Conservation (phyloP, 1,140 invertebrate species). For the Drosophila ananassae region DNA sequence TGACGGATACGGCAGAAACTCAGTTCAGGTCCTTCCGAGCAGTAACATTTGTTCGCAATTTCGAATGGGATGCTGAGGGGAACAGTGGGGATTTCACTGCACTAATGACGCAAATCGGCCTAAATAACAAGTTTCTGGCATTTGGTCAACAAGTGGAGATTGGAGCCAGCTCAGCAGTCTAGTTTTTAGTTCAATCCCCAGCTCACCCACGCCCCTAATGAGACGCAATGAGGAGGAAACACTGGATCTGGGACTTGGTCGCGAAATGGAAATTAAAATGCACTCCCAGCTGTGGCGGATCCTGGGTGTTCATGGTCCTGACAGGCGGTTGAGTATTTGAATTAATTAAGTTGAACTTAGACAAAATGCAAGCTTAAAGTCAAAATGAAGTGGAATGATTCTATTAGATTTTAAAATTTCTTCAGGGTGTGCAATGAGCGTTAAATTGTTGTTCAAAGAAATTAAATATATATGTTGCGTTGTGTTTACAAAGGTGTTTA, state of each 20-base stretch:
- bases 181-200: conserved; percentile 34
- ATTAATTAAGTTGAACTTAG: conserved; percentile 61
- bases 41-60: conserved; percentile 40
- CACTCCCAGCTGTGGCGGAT: conserved; percentile 25
- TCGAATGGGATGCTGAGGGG: conserved; percentile 3
- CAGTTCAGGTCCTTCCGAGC: conserved; percentile 1
- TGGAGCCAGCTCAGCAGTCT: conserved; percentile 53
- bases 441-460: no score
- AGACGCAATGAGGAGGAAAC: conserved; percentile 55
- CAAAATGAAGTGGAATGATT: background rate
- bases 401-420: background rate
- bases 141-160: conserved; percentile 60
- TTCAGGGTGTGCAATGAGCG: no score
- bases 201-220: conserved; percentile 46
- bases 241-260: conserved; percentile 35
- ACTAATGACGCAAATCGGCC: conserved; percentile 75
- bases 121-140: conserved; percentile 75
- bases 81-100: conserved; percentile 27
- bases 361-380: conserved; percentile 2
- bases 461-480: no score
- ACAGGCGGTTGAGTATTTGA: conserved; percentile 43
- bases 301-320: conserved; percentile 39
- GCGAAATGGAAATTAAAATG: conserved; percentile 75
- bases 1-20: conserved; percentile 51
- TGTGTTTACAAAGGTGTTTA: no score